Evolutionary conservation across 2,888 invertebrate species (phyloP), one percentile per base, ranked within the genome.

Genomic region (Lochmaea capreae): DNA sequence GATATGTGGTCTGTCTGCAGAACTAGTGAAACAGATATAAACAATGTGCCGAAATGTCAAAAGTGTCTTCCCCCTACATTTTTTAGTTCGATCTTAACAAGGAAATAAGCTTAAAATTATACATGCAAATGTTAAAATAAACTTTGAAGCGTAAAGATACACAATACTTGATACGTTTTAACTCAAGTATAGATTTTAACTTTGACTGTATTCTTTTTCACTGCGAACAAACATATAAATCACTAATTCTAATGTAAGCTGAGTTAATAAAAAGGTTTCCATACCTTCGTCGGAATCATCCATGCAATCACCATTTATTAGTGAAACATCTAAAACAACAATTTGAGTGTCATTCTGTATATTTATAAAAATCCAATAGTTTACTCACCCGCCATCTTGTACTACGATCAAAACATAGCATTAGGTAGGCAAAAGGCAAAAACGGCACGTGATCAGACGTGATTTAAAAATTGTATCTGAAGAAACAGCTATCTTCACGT

Each of bases 321-420:
- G 78, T 78, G 85, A 85, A 81, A 84, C 82, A 85, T 86, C 86
- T 87, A 84, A 79, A 85, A 84, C 71, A 79, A 80, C 75, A 81
- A 78, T 73, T 76, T 74, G 52, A 77, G 74, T 76, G 75, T 81
- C 79, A 81, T 76, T 73, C 75, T 67, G 65, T 75, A 54, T 66
- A 61, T 61, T 66, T 71, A 54, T 72, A 67, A 66, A 78, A 79
- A 74, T 74, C 66, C 68, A 72, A 71, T 67, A 76, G 76, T 81
- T 79, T 77, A 86, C 86, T 86, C 86, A 87, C 87, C 86, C 85
- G 87, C 87, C 87, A 87, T 87, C 86, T 87, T 87, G 87, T 83
- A 80, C 80, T 80, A 81, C 83, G 82, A 85, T 84, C 85, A 85
- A 86, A 87, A 86, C 85, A 86, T 85, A 84, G 84, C 85, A 84